Base-by-base conservation (phyloP, 2,113 vertebrate genomes). In the Tautogolabrus adspersus region DNA sequence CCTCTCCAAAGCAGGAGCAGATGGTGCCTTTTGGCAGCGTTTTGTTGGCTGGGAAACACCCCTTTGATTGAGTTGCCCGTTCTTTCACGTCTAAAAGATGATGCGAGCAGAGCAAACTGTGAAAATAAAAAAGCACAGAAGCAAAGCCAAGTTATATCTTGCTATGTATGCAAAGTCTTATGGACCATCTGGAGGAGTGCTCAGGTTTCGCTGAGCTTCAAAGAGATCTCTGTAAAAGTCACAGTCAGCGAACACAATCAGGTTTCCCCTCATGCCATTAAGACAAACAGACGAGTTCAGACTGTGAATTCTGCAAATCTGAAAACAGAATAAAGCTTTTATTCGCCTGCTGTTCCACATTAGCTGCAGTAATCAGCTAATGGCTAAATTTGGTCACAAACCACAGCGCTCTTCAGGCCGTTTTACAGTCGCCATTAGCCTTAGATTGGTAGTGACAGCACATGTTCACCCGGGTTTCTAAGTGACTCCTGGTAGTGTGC, bases 301-400 rank as follows among this genome's bases (percentile, higher is more conserved):
- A 13, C 44, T 13, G 10, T 46, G 44, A 49, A 18, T 49, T 49
- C 16, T 49, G n/a, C 64, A 66, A n/a, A 63, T 61, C 67, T 77
- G 6, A 73, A 62, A n/a, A 56, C 64, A 78, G 57, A 70, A 55
- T 16, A 51, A 62, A 16, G 10, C n/a, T 37, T 83, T 70, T 30
- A 75, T 75, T 77, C 73, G 56, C 49, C 60, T 42, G 12, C 60
- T 77, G 66, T 66, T 77, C 82, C 80, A 79, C 77, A 84, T 86
- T 74, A 91, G 83, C 56, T 83, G 87, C 76, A 87, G 87, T 88
- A 90, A 93, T 93, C 86, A 92, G 83, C 87, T 91, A 92, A 91
- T 92, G 85, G 84, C 71, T 47, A 68, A 78, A 80, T 78, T 83
- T 77, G 78, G 77, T 85, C 77, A 46, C 81, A 79, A 83, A 81